Base-by-base conservation (phyloP, 2,113 vertebrate species). In the Apodemus sylvaticus region DNA sequence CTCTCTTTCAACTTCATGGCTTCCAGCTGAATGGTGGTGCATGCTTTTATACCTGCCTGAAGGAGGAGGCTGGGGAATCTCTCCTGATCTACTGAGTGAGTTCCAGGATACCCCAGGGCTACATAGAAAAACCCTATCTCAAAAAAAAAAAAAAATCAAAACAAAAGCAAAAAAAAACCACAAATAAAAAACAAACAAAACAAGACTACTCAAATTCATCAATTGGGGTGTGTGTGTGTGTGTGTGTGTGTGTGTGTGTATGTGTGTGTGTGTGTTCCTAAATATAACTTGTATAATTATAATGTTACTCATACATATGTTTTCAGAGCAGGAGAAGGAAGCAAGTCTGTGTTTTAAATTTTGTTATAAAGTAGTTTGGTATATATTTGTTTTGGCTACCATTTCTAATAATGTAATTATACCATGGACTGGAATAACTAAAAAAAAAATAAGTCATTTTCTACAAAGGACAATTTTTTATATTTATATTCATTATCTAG, bases 341-440 rank as follows among this genome's bases (percentile, higher is more conserved):
- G 90, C 26, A 94, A 93, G 87, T 70, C 48, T 19, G 16, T 87
- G 13, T 92, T 91, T 92, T 90, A 92, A 96, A 88, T 82, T 60
- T 89, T 66, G 6, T 73, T 89, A 68, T 39, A 76, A 92, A 88
- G 7, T 42, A 73, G 39, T 83, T 73, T 82, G 90, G 36, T 81
- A n/a, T 71, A 39, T 91, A 76, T 96, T 95, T 94, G 5, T 68
- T 94, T 95, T 34, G 58, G 70, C 42, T 94, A 95, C 39, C 81
- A 55, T 42, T 93, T 92, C n/a, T 90, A 95, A 94, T 89, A 93
- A 83, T 39, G 42, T 87, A 87, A 94, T 94, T 94, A 68, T n/a
- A 76, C 1, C 34, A 74, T 29, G 81, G 36, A 58, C 34, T 83
- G 24, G 73, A 96, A 22, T 93, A 90, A 74, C 93, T 95, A 51